Evolutionary conservation across 1,140 invertebrate species (phyloP).

Genomic region (Penaeus chinensis): DNA sequence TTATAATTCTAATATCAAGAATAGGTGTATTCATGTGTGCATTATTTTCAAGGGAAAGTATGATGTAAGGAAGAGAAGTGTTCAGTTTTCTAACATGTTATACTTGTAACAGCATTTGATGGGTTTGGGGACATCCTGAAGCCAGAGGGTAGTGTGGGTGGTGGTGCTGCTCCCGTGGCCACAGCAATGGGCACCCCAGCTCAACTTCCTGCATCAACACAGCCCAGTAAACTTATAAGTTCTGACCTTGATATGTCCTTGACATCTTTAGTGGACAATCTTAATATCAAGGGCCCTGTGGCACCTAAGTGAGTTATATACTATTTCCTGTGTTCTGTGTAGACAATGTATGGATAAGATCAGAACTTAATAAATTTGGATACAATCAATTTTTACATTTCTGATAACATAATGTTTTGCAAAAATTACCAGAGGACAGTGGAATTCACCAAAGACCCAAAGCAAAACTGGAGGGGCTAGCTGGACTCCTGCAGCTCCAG

Average conservation of each 20-base stretch:
- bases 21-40: no score
- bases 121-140: slow-evolving; percentile 79
- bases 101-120: slow-evolving; percentile 74
- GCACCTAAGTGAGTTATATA: slow-evolving; percentile 59
- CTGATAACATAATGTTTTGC: background rate
- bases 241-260: slow-evolving; percentile 63
- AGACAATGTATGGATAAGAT: background rate
- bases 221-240: slow-evolving; percentile 62
- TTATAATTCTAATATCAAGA: no score
- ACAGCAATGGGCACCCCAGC: slow-evolving; percentile 36
- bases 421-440: slow-evolving; percentile 46
- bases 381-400: background rate
- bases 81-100: no score
- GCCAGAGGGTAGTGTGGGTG: slow-evolving; percentile 66
- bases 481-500: slow-evolving; percentile 64
- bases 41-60: no score
- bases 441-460: slow-evolving; percentile 64
- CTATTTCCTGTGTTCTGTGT: background rate
- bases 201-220: slow-evolving; percentile 2
- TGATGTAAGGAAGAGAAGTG: no score
- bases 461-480: slow-evolving; percentile 65
- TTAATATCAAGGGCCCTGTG: slow-evolving; percentile 62
- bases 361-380: background rate
- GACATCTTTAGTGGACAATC: slow-evolving; percentile 63
- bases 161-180: slow-evolving; percentile 7